These are phyloP conservation scores for Hippasteria phrygiana DNA, from an alignment of 53 echinoderm and acorn worm genomes.

Conservation along the genomic window DNA sequence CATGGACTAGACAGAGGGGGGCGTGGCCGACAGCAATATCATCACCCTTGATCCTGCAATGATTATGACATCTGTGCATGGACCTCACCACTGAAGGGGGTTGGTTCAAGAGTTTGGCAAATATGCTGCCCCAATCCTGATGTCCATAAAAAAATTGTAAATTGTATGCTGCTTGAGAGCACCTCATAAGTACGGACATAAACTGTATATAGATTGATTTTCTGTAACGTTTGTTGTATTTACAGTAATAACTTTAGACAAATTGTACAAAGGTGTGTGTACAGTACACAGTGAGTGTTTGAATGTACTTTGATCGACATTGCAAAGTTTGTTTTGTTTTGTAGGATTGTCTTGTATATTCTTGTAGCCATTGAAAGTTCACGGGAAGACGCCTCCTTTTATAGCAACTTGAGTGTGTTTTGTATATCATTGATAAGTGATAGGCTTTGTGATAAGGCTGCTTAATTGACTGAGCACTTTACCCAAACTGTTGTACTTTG, in stretches of 20 bases:
- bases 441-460: not conserved
- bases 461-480: too few relatives aligned
- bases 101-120: conserved; percentile 18
- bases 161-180: not conserved
- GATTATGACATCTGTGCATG: conserved; percentile 34
- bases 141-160: not conserved
- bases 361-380: not conserved
- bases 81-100: not conserved
- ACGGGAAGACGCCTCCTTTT: conserved; percentile 3
- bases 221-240: not conserved
- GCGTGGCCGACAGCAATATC: too few relatives aligned
- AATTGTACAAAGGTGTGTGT: conserved; percentile 26
- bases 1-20: too few relatives aligned
- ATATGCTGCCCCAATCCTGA: not conserved
- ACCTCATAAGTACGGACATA: not conserved
- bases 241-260: not conserved
- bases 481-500: too few relatives aligned
- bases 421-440: not conserved
- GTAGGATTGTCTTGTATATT: not conserved
- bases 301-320: not conserved
- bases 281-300: not conserved
- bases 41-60: too few relatives aligned
- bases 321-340: not conserved
- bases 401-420: not conserved
- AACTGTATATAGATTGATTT: not conserved